A percentile compares a stretch with the other conserved stretches of the same genome.
Conservation (phyloP, 1,140 invertebrate genomes). For the Melanaphis sacchari region DNA sequence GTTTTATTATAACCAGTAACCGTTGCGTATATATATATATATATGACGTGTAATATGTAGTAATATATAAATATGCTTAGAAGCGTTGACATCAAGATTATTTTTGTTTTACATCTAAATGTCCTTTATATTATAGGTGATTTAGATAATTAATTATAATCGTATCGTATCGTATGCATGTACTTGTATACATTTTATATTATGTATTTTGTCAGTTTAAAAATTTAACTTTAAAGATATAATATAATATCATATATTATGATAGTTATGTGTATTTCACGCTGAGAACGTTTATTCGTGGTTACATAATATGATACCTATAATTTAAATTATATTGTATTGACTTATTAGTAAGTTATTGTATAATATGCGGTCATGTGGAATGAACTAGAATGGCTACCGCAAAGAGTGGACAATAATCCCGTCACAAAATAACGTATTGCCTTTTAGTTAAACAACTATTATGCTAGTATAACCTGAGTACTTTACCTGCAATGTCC, state of each 20-base stretch:
- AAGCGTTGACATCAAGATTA: not conserved
- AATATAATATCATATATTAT: not conserved
- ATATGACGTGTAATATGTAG: not conserved
- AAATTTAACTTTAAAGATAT: not conserved
- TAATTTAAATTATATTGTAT: not conserved
- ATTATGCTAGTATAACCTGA: not conserved
- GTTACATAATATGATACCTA: not conserved
- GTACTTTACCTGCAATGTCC: not conserved
- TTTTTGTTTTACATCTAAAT: not conserved
- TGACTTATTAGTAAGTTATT: not conserved
- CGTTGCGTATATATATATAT: not conserved
- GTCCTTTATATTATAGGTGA: not conserved
- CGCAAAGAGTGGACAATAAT: not conserved
- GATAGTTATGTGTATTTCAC: not conserved
- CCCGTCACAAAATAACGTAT: slow-evolving; percentile 23
- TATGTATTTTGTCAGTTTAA: not conserved
- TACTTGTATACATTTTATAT: not conserved
- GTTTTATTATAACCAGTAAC: not conserved
- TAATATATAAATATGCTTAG: not conserved
- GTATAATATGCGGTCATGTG: not conserved
- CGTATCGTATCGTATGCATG: not conserved
- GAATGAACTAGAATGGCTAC: not conserved
- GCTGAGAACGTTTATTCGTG: not conserved
- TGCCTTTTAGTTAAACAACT: not conserved
- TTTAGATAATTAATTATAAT: not conserved